These are phyloP conservation scores for Falco novaeseelandiae DNA, from an alignment of 2,797 vertebrate species.

Conservation along the genomic window DNA sequence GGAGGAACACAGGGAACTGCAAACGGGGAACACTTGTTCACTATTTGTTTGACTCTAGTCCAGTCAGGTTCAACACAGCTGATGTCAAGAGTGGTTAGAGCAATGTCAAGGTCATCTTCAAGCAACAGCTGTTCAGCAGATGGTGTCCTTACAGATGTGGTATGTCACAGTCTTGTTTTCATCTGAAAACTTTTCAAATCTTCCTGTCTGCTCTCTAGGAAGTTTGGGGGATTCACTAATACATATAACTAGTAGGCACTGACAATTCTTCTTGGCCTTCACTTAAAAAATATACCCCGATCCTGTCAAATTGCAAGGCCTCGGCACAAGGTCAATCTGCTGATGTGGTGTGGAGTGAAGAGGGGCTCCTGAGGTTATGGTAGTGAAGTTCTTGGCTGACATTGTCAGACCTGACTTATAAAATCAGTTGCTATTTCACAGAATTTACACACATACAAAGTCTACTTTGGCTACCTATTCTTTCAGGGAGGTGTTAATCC, in stretches of 20 bases:
- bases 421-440: neutral
- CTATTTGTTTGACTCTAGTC: neutral
- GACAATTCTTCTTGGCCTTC: neutral
- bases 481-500: neutral
- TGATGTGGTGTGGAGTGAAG: neutral
- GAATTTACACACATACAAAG: neutral
- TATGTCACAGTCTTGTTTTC: neutral
- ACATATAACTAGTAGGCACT: neutral
- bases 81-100: neutral
- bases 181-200: neutral
- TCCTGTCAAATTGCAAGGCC: neutral
- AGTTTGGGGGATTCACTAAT: neutral
- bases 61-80: neutral
- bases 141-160: neutral
- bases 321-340: neutral
- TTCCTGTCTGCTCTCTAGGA: neutral
- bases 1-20: neutral
- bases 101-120: neutral
- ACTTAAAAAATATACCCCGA: neutral
- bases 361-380: neutral
- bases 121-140: neutral
- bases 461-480: neutral
- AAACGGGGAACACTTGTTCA: neutral
- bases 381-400: neutral
- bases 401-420: neutral